Evolutionary conservation across 2,797 vertebrate species (phyloP), one percentile per base, ranked within the genome.

Genomic region (Apodemus agrarius): DNA sequence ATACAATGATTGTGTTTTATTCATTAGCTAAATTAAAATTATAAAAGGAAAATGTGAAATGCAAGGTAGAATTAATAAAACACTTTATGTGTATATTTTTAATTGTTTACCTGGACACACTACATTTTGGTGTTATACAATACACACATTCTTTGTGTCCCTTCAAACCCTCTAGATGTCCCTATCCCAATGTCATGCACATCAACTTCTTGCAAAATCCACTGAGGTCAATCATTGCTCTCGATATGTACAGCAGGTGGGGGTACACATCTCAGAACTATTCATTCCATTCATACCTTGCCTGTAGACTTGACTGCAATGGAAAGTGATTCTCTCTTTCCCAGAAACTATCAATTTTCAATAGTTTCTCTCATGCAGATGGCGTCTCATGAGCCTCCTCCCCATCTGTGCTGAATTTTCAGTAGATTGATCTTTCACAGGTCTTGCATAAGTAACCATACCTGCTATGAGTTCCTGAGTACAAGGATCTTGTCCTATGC

Each of bases 181-280:
- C 67, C 11, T 52, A 74, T 57, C 24, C 31, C 6, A 67, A 49
- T 19, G 31, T 46, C 9, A 46, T 46, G 11, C 17, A 40, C 2
- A 22, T 46, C 8, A 13, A 34, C 46, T 34, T 21, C 67, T 69
- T 49, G 5, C 0, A 22, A 29, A 46, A 49, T n/a, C 11, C 83
- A 49, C 63, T 52, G 19, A n/a, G 63, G 13, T 2, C 43, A 49
- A 9, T 67, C n/a, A 49, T 43, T n/a, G 11, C 3, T 49, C 19
- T 9, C 3, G 2, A 8, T 85, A n/a, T 34, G 61, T 43, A 31
- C 11, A 63, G 43, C 37, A 0, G 6, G 4, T 22, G 2, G 0
- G 17, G 16, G 17, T 46, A 29, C 40, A 67, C 10, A 6, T 46
- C 40, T 34, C 34, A 29, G 16, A 49, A 82, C 57, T 82, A 61